Evolutionary conservation across 2,888 invertebrate genomes (phyloP).

Genomic region (Rutpela maculata): DNA sequence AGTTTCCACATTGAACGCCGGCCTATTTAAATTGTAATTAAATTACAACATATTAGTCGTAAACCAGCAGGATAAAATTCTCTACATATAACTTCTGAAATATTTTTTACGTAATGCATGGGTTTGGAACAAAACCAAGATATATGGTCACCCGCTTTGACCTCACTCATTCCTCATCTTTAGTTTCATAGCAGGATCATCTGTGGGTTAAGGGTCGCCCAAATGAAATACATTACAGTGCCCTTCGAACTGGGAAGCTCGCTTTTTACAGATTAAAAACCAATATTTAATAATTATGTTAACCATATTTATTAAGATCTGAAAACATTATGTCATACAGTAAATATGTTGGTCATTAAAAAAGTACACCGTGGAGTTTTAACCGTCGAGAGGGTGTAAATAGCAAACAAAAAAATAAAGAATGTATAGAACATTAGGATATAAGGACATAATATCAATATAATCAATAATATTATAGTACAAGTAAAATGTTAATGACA

Average conservation of each 20-base stretch:
- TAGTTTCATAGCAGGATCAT: constrained; percentile 13
- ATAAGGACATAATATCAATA: too few relatives aligned
- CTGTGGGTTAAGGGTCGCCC: constrained; percentile 12
- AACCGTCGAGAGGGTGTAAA: too few relatives aligned
- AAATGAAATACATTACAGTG: constrained; percentile 17
- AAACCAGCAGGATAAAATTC: neutral
- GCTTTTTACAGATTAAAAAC: neutral
- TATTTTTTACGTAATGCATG: constrained; percentile 15
- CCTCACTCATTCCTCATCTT: constrained; percentile 19
- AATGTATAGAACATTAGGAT: too few relatives aligned
- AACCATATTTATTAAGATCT: too few relatives aligned
- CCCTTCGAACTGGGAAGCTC: neutral
- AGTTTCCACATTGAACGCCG: neutral
- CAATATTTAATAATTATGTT: neutral
- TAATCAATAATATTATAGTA: too few relatives aligned
- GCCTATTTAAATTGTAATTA: neutral
- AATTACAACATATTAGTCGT: neutral
- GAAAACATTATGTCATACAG: too few relatives aligned
- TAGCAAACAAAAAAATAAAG: too few relatives aligned
- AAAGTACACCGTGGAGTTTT: too few relatives aligned
- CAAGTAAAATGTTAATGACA: too few relatives aligned
- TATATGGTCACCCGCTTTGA: constrained; percentile 13
- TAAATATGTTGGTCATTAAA: too few relatives aligned
- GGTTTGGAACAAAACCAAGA: constrained; percentile 8
- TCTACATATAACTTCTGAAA: neutral